Base-by-base conservation (phyloP, 2,888 invertebrate genomes). In the Apamea sordens region DNA sequence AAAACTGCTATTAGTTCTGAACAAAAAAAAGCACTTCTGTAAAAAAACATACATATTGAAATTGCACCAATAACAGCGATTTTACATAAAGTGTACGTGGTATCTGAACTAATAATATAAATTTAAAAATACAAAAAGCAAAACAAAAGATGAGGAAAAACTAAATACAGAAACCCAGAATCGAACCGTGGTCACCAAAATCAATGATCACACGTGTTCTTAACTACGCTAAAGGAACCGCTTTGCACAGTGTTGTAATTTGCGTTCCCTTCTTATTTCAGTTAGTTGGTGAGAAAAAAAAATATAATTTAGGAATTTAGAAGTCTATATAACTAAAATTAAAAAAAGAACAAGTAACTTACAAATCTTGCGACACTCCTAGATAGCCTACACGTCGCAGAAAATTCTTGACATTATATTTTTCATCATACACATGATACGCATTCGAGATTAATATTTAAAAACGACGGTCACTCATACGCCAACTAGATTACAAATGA, bases 181-280 rank as follows among this genome's bases (percentile, higher is more conserved):
- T 94, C 91, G 94, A 94, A 94, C 94, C 93, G 86, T 82, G 91
- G 85, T 89, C 90, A 79, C 77, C 82, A 82, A 88, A 88, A 89
- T 87, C 74, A 79, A 81, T 84, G 77, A 88, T 79, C 89, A 89
- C 92, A 90, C 90, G 90, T 90, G 91, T 88, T 92, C 83, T 74
- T 83, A 76, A 87, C 85, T 87, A 79, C 68, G 89, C 92, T 85
- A 93, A 85, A 89, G 86, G 72, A 83, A 77, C 83, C 41, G 76
- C 68, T 78, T 71, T 36, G 75, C 79, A 63, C 80, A 67, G 7
- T 74, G 83, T 82, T 89, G 80, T 88, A 87, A 86, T 87, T 86
- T 77, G 59, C 74, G 69, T 88, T 86, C 73, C 81, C 84, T 88
- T 87, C 72, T 44, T 85, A 77, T 47, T 59, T 77, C 8, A 67